Base-by-base conservation (phyloP, 2,113 vertebrate genomes). In the Taxidea taxus region DNA sequence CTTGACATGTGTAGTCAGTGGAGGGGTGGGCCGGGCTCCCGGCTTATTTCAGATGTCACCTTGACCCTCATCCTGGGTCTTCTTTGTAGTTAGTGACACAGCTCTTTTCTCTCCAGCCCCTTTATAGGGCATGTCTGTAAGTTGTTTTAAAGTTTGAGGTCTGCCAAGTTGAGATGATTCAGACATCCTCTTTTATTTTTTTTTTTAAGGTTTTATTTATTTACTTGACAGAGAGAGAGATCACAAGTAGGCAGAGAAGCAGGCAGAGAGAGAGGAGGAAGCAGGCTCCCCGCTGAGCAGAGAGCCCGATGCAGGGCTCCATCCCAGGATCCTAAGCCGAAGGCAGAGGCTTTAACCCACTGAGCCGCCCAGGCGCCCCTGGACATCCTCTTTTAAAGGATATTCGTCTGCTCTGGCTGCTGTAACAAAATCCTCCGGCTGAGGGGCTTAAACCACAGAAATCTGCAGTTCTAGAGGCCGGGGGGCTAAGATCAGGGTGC, bases 21-120 rank as follows among this genome's bases (percentile, higher is more conserved):
- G 85, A 37, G 77, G 81, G 56, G 49, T 6, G 6, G 51, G 92
- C 15, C 14, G 64, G 64, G 34, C 44, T 11, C 2, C 60, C 8
- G 91, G 21, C 25, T 7, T 82, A 16, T 11, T 68, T 96, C 87
- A 58, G 39, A 6, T 47, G 93, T 83, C 3, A 72, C 51, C 91
- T 97, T 58, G 60, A 84, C 34, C 20, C 77, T 58, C 39, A 20
- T 27, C 20, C 2, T 54, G 31, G 0, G 3, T 4, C 82, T 60
- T 90, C 72, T 89, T 58, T 91, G 47, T 51, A 20, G 13, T 20
- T 51, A 3, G 49, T 34, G 12, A 21, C 13, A 5, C 13, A 51
- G 89, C 8, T 60, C 58, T 70, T 64, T 49, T 66, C 31, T 4
- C 66, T 82, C 49, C 29, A 39, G 72, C 44, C 34, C 7, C 8